phyloP scores from a whole-genome alignment of 2,888 invertebrate genomes.

The Pedicia rivosa region DNA sequence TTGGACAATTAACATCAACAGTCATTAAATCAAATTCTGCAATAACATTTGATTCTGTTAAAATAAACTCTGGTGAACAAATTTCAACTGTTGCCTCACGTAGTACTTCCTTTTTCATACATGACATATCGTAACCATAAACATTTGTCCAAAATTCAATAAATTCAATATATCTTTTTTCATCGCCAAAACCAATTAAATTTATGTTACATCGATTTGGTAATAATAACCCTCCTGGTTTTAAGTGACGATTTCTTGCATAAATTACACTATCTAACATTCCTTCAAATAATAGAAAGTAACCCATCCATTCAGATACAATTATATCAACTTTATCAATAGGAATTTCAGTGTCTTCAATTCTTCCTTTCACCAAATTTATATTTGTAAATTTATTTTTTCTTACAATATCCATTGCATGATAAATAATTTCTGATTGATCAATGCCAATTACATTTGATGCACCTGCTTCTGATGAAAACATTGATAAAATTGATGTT shows the following conservation, averaged over 20 bases:
- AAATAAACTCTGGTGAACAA: constrained; percentile 39
- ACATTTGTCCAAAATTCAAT: constrained; percentile 86
- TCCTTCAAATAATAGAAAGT: constrained; percentile 89
- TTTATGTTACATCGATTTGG: constrained; percentile 76
- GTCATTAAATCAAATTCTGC: constrained; percentile 60
- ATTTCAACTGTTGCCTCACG: constrained; percentile 58
- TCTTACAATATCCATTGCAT: constrained; percentile 90
- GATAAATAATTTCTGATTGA: constrained; percentile 88
- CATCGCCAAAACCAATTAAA: constrained; percentile 64
- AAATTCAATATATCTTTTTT: constrained; percentile 49
- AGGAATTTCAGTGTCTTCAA: constrained; percentile 69
- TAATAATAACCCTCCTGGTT: constrained; percentile 56
- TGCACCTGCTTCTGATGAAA: constrained; percentile 90
- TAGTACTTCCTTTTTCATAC: constrained; percentile 70
- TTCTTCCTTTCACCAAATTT: constrained; percentile 62
- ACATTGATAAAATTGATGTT: constrained; percentile 95
- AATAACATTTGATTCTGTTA: constrained; percentile 47
- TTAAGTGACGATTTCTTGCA: constrained; percentile 68
- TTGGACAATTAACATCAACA: constrained; percentile 52
- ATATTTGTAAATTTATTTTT: constrained; percentile 40
- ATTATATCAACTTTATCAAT: constrained; percentile 72
- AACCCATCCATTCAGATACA: constrained; percentile 98
- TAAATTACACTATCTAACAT: constrained; percentile 91
- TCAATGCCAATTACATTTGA: constrained; percentile 82
- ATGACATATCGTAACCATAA: constrained; percentile 86